Conservation (phyloP, 2,113 vertebrate species). For the Sylvia atricapilla region DNA sequence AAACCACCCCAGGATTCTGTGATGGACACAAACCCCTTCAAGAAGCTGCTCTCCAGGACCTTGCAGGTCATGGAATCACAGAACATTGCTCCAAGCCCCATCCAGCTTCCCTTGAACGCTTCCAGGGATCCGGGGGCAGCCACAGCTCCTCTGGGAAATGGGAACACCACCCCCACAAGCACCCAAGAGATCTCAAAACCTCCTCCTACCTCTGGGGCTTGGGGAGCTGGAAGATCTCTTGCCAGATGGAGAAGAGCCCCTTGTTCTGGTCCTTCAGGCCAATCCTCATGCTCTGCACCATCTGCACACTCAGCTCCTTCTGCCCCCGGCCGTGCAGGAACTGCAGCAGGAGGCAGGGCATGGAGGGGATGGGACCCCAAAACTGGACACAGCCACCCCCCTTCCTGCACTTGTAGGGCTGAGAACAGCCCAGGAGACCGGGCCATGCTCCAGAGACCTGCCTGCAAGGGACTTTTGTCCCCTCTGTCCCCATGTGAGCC, state of each 20-base stretch:
- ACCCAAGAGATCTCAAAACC: neutral
- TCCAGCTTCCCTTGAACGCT: neutral
- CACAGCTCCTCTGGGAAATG: neutral
- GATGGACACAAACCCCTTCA: neutral
- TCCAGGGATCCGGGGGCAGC: neutral
- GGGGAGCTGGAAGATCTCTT: slow-evolving; percentile 94
- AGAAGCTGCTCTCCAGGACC: neutral
- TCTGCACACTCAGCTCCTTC: slow-evolving; percentile 78
- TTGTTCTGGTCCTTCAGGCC: slow-evolving; percentile 96
- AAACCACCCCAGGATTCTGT: neutral
- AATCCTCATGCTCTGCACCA: slow-evolving; percentile 78
- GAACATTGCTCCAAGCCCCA: neutral
- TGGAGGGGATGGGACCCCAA: neutral
- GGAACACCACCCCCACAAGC: neutral
- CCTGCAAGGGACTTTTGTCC: neutral
- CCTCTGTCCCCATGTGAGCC: neutral
- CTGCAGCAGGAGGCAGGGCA: slow-evolving; percentile 44
- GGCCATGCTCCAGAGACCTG: neutral
- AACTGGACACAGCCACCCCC: too few species aligned
- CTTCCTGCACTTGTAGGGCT: rapidly evolving
- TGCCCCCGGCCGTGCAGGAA: slow-evolving; percentile 87
- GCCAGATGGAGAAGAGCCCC: slow-evolving; percentile 93
- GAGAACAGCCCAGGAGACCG: neutral
- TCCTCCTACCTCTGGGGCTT: slow-evolving; percentile 78
- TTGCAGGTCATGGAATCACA: neutral